Evolutionary conservation across 2,888 invertebrate genomes (phyloP).

Genomic region (Callimorpha dominula): DNA sequence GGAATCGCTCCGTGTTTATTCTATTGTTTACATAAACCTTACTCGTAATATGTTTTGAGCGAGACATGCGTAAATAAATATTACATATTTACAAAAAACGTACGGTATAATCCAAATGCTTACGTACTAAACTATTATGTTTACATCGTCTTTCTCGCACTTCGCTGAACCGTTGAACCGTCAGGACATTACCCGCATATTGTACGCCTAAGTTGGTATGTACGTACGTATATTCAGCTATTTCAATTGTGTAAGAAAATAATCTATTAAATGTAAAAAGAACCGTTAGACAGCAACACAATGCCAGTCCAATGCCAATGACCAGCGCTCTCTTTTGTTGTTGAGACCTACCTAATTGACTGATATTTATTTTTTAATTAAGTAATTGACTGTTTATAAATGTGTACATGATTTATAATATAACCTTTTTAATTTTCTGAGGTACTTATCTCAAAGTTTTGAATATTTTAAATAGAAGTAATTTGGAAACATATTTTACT

Average conservation of each 20-base stretch:
- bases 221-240: slow-evolving; percentile 24
- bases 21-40: slow-evolving; percentile 35
- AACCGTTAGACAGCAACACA: slow-evolving; percentile 49
- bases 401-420: neutral
- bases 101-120: slow-evolving; percentile 4
- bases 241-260: slow-evolving; percentile 43
- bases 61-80: slow-evolving; percentile 6
- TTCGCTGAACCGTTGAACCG: slow-evolving; percentile 6
- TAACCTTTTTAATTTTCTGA: neutral
- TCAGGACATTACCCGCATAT: slow-evolving; percentile 17
- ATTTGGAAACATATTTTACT: neutral
- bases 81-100: neutral
- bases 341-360: slow-evolving; percentile 33
- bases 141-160: slow-evolving; percentile 12
- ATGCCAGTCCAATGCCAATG: slow-evolving; percentile 53
- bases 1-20: slow-evolving; percentile 35
- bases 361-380: slow-evolving; percentile 33
- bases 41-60: slow-evolving; percentile 21
- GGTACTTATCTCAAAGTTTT: neutral
- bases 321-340: slow-evolving; percentile 43
- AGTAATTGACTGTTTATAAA: neutral
- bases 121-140: slow-evolving; percentile 9
- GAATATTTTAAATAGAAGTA: slow-evolving; percentile 1
- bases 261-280: slow-evolving; percentile 45
- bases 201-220: slow-evolving; percentile 12